These are phyloP conservation scores for Apis laboriosa DNA, from an alignment of 1,140 invertebrate genomes.

Conservation along the genomic window DNA sequence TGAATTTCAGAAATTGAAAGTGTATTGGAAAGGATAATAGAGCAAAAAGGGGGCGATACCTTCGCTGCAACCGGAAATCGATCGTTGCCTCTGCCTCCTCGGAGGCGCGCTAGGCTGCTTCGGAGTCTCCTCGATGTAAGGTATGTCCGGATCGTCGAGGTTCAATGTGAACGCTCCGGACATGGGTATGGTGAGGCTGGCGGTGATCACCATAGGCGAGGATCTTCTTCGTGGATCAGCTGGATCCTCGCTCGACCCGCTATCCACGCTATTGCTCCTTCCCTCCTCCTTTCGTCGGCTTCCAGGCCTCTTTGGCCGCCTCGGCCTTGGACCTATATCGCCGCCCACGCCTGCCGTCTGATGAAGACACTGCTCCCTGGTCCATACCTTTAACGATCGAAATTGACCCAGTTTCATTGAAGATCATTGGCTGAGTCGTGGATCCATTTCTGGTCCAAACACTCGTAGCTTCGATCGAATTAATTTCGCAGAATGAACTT, in stretches of 20 bases:
- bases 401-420: background rate
- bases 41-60: slow-evolving; percentile 49
- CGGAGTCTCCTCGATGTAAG: slow-evolving; percentile 85
- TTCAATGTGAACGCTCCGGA: slow-evolving; percentile 80
- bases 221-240: slow-evolving; percentile 79
- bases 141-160: slow-evolving; percentile 86
- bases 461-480: too few species aligned
- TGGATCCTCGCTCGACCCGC: slow-evolving; percentile 79
- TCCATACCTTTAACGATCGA: slow-evolving; percentile 80
- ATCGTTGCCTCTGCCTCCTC: slow-evolving; percentile 76
- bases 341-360: slow-evolving; percentile 85
- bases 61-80: slow-evolving; percentile 77
- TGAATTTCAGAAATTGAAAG: too few species aligned
- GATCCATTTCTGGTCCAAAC: too few species aligned
- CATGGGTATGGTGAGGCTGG: slow-evolving; percentile 89
- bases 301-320: slow-evolving; percentile 75
- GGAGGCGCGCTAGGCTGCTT: slow-evolving; percentile 74
- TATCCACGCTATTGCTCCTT: slow-evolving; percentile 82
- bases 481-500: too few species aligned
- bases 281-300: slow-evolving; percentile 79
- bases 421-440: too few species aligned
- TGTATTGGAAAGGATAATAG: too few species aligned
- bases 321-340: slow-evolving; percentile 75
- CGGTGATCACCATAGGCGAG: slow-evolving; percentile 87
- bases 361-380: slow-evolving; percentile 87